Conservation (phyloP, 1,140 invertebrate species). For the Monochamus saltuarius region DNA sequence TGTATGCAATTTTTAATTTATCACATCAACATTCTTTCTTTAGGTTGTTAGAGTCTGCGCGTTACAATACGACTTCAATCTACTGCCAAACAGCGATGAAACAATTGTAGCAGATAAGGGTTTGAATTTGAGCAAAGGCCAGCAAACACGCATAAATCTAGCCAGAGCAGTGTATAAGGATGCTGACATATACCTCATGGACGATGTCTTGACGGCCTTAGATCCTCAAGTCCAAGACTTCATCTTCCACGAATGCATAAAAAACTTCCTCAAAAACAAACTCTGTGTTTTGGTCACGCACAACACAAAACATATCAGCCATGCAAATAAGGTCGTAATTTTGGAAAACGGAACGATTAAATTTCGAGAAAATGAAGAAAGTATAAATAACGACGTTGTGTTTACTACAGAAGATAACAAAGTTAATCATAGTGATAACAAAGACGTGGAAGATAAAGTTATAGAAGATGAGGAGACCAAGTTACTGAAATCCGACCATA, state of each 20-base stretch:
- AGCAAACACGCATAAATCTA: slow-evolving; percentile 84
- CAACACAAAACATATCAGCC: slow-evolving; percentile 78
- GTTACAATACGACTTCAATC: slow-evolving; percentile 68
- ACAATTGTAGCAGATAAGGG: slow-evolving; percentile 83
- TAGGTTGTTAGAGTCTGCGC: slow-evolving; percentile 65
- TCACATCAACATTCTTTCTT: slow-evolving; percentile 50
- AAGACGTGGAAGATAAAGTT: not conserved
- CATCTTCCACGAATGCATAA: slow-evolving; percentile 71
- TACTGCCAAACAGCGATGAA: slow-evolving; percentile 67
- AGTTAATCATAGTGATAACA: not conserved
- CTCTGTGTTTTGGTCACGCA: slow-evolving; percentile 83
- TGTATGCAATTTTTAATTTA: not conserved
- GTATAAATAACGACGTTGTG: not conserved
- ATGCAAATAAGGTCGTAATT: slow-evolving; percentile 14
- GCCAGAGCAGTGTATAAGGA: slow-evolving; percentile 80
- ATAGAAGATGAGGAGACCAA: not conserved
- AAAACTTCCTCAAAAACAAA: slow-evolving; percentile 67
- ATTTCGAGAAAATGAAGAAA: slow-evolving; percentile 20
- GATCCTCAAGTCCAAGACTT: slow-evolving; percentile 70
- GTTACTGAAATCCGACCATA: slow-evolving; percentile 11
- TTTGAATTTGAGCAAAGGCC: slow-evolving; percentile 83
- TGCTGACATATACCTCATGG: slow-evolving; percentile 77
- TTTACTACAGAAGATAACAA: not conserved
- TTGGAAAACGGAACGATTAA: slow-evolving; percentile 30
- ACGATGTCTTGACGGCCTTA: slow-evolving; percentile 81